Evolutionary conservation across 2,113 vertebrate species (phyloP), one percentile per base, ranked within the genome.

Genomic region (Tautogolabrus adspersus): DNA sequence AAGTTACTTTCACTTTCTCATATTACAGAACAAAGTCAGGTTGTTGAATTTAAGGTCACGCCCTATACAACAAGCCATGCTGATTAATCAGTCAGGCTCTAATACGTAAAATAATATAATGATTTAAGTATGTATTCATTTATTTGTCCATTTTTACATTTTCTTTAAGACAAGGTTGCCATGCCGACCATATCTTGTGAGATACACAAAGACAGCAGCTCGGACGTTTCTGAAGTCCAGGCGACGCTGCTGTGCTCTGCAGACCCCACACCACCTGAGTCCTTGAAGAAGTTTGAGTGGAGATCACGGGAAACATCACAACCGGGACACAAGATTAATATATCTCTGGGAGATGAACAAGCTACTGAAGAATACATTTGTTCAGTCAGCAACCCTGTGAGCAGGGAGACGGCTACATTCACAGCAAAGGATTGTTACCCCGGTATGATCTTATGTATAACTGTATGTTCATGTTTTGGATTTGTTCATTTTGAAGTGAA

Each of bases 131-230:
- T n/a, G 19, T n/a, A n/a, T n/a, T 52, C 7, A 52, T n/a, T 21
- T 10, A n/a, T 21, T 10, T 52, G 1, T 52, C 19, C 19, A 52
- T 52, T n/a, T 52, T n/a, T 46, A 8, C 34, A 8, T 49, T 6
- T 30, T 51, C 15, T 18, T 52, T 21, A 5, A 66, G 64, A 66
- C 8, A 66, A 52, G 9, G 85, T 92, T 0, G 0, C 69, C 55
- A 72, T 58, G 30, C 87, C 92, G 2, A 77, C 12, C 34, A 82
- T 92, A 30, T 62, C 78, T 56, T 93, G 93, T 75, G 6, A 83
- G 19, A 54, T 87, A 19, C 75, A 15, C 0, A 10, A 57, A 9
- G 64, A 9, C 30, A 16, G 10, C 54, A 11, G 26, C 37, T 40
- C 56, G 0, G 1, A 46, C 9, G 6, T 1, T 21, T 40, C 46